Evolutionary conservation across 2,888 invertebrate species (phyloP).

Genomic region (Polydrusus tereticollis): DNA sequence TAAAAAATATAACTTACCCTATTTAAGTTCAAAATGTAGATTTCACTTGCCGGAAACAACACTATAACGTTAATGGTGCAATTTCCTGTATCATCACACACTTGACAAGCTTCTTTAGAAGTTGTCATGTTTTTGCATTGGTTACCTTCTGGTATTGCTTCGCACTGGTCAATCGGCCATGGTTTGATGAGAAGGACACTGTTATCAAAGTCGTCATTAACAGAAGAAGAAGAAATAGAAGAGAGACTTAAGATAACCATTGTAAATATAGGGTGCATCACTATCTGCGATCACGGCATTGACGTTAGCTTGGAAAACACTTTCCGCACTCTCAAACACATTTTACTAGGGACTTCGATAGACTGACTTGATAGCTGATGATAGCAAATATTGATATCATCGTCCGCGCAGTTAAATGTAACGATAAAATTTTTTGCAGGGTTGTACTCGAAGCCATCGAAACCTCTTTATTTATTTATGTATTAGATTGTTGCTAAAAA

Average conservation of each 20-base stretch:
- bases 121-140: conserved; percentile 28
- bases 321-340: conserved; percentile 54
- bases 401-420: conserved; percentile 58
- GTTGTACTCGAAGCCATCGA: conserved; percentile 41
- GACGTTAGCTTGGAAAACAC: conserved; percentile 49
- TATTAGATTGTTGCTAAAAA: conserved; percentile 24
- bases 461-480: conserved; percentile 22
- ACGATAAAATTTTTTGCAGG: conserved; percentile 56
- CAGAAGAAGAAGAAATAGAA: conserved; percentile 31
- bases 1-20: conserved; percentile 61
- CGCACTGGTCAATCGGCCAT: conserved; percentile 51
- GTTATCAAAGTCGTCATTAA: conserved; percentile 52
- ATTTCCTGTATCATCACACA: conserved; percentile 63
- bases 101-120: conserved; percentile 38
- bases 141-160: conserved; percentile 32
- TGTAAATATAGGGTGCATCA: conserved; percentile 51
- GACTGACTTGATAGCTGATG: conserved; percentile 59
- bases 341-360: conserved; percentile 58
- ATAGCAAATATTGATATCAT: conserved; percentile 64
- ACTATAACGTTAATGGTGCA: conserved; percentile 78
- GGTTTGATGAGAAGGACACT: conserved; percentile 51
- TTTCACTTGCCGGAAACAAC: conserved; percentile 73
- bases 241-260: conserved; percentile 48
- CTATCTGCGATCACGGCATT: conserved; percentile 49
- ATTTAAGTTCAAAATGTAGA: conserved; percentile 69